These are phyloP conservation scores for Anoplophora glabripennis DNA, from an alignment of 1,140 invertebrate species.

Conservation along the genomic window DNA sequence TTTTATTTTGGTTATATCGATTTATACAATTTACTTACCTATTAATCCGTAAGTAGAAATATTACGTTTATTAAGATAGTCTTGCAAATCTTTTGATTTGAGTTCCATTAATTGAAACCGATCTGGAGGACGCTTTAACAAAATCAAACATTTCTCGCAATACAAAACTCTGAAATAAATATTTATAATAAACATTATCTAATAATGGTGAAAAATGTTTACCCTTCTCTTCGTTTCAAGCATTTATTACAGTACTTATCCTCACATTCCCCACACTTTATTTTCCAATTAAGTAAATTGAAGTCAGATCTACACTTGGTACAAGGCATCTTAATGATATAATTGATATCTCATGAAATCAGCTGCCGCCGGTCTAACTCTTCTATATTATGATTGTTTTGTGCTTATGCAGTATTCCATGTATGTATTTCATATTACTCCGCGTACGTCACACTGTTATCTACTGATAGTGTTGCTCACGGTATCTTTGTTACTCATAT, in stretches of 20 bases:
- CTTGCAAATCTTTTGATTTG: constrained; percentile 46
- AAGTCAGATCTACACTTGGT: constrained; percentile 41
- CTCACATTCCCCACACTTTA: constrained; percentile 41
- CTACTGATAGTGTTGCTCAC: no score
- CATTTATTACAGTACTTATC: constrained; percentile 43
- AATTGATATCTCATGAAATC: no score
- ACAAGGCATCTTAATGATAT: constrained; percentile 36
- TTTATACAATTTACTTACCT: constrained; percentile 26
- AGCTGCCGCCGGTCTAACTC: no score
- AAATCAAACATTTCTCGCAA: constrained; percentile 44
- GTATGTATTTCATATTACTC: no score
- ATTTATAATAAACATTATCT: neutral
- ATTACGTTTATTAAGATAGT: constrained; percentile 45
- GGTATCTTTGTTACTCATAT: no score
- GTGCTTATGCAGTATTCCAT: no score
- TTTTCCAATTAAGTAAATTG: constrained; percentile 42
- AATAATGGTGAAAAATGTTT: neutral
- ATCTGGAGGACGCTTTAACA: constrained; percentile 44
- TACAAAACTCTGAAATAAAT: constrained; percentile 34
- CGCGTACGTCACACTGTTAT: no score
- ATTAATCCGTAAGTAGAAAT: constrained; percentile 46
- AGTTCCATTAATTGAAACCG: constrained; percentile 45
- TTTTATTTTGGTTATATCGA: no score
- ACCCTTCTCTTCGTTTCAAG: constrained; percentile 40
- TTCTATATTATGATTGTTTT: no score